Evolutionary conservation across 2,113 vertebrate genomes (phyloP).

Genomic region (Lophura nycthemera): DNA sequence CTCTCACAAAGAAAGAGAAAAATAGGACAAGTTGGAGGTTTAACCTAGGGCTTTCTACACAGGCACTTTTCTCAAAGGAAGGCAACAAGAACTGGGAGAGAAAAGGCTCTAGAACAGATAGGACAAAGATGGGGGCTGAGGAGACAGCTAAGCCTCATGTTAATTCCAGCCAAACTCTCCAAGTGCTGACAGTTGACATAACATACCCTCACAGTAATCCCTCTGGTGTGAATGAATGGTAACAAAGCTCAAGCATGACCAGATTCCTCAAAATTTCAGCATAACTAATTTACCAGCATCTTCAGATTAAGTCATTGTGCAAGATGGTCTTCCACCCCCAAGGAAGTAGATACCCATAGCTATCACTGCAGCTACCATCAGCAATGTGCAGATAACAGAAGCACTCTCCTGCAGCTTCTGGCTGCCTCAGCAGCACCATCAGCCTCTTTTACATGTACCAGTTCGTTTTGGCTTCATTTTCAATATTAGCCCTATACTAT

Average conservation of each 20-base stretch:
- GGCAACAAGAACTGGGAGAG: background rate
- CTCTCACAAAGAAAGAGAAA: background rate
- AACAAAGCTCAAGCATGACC: background rate
- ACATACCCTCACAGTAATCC: background rate
- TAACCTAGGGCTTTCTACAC: background rate
- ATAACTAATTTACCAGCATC: background rate
- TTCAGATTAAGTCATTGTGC: background rate
- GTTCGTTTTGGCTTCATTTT: background rate
- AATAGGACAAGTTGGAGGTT: background rate
- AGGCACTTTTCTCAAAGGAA: background rate
- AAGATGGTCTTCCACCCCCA: background rate
- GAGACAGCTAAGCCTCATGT: background rate
- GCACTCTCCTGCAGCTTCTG: background rate
- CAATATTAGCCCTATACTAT: background rate
- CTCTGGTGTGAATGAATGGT: background rate
- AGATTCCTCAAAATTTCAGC: background rate
- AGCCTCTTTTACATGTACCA: background rate
- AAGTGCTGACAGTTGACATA: rapidly evolving
- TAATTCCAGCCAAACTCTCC: background rate
- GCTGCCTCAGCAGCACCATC: background rate
- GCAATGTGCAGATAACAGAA: background rate
- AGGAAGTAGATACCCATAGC: rapidly evolving
- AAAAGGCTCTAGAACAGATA: background rate
- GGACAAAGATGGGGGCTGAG: background rate
- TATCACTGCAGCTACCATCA: background rate